Percentiles rank a stretch among this genome's conserved stretches.
Conservation (phyloP, 23 tunicate genomes). For the Ciona savignyi region DNA sequence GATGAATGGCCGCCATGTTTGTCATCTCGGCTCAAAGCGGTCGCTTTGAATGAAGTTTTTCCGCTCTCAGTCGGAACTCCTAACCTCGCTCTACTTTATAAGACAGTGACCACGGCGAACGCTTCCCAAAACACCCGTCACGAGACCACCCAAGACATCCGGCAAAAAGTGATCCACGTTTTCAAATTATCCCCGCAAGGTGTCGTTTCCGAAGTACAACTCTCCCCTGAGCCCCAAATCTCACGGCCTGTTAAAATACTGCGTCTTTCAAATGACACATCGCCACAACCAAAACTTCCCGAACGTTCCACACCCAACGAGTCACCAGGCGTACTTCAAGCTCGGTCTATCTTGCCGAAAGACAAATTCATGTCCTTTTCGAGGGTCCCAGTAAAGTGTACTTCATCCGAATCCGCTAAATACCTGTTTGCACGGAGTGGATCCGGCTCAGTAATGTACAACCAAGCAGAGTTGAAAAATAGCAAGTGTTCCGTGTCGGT, state of each 20-base stretch:
- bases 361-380: not conserved
- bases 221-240: not conserved
- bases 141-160: slow-evolving; percentile 19
- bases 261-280: too few relatives aligned
- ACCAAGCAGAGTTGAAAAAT: not conserved
- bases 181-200: not conserved
- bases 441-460: not conserved
- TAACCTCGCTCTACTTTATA: slow-evolving; percentile 14
- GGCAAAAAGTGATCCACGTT: slow-evolving; percentile 50
- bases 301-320: not conserved
- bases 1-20: slow-evolving; percentile 30
- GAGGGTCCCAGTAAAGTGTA: not conserved
- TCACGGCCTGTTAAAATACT: too few relatives aligned
- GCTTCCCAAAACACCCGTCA: not conserved
- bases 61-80: slow-evolving; percentile 68
- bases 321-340: not conserved
- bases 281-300: not conserved
- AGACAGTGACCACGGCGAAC: slow-evolving; percentile 6
- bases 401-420: not conserved
- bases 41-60: slow-evolving; percentile 16
- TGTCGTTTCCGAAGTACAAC: not conserved
- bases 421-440: not conserved
- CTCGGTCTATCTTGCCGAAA: not conserved
- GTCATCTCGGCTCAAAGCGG: not conserved
- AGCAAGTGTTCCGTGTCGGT: not conserved